A percentile compares a stretch with the other conserved stretches of the same genome.
These are phyloP conservation scores for Vultur gryphus DNA, from an alignment of 2,797 vertebrate species.

Conservation along the genomic window DNA sequence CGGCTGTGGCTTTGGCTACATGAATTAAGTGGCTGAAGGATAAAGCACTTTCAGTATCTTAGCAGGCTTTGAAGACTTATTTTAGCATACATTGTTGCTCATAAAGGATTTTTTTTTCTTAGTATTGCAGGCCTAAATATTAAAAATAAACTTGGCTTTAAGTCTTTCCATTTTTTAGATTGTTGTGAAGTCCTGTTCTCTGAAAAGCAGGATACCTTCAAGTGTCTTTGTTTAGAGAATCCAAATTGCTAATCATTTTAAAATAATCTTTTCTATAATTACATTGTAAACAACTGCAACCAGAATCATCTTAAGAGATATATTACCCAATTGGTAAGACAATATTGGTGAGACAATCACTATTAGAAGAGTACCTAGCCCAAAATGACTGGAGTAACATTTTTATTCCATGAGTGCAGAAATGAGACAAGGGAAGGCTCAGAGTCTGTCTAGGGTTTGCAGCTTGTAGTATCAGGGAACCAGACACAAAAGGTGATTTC, in stretches of 20 bases:
- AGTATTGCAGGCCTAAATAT: not conserved
- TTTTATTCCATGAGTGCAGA: not conserved
- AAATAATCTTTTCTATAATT: not conserved
- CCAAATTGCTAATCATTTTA: not conserved
- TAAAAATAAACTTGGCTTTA: not conserved
- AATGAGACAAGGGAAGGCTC: not conserved
- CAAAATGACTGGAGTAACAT: not conserved
- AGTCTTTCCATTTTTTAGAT: not conserved
- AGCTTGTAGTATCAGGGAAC: not conserved
- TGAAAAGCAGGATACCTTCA: not conserved
- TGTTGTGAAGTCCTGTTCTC: rapidly evolving
- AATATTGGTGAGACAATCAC: not conserved
- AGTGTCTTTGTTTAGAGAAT: not conserved
- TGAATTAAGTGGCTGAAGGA: not conserved
- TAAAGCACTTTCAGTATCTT: not conserved
- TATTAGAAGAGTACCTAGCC: not conserved
- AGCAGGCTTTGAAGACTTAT: not conserved
- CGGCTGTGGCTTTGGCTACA: not conserved
- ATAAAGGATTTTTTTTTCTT: not conserved
- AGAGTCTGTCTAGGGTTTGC: not conserved
- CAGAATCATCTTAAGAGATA: not conserved
- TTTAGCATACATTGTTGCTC: not conserved
- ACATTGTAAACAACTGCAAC: not conserved
- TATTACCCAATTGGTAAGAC: too few relatives aligned
- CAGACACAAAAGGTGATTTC: not conserved